Conservation (phyloP, 2,797 vertebrate genomes). For the Tangara arthus region DNA sequence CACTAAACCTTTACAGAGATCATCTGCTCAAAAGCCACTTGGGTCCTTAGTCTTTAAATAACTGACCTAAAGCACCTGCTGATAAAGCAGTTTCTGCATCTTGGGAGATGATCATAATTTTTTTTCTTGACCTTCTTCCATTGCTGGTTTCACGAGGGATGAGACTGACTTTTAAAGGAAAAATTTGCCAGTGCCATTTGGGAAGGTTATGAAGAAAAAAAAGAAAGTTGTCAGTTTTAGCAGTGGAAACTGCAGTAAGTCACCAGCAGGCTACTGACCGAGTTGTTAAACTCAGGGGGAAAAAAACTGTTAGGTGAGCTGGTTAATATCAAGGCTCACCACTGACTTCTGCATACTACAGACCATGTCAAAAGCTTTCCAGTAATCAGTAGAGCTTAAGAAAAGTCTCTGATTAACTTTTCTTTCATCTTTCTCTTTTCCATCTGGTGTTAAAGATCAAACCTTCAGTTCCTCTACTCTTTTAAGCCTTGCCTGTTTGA, state of each 20-base stretch:
- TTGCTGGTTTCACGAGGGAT: neutral
- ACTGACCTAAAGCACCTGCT: neutral
- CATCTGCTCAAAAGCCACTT: neutral
- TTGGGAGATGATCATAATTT: neutral
- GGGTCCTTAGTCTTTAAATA: neutral
- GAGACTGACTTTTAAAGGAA: conserved; percentile 17
- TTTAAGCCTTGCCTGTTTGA: conserved; percentile 64
- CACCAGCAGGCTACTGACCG: conserved; percentile 1
- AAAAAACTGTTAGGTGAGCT: conserved; percentile 38
- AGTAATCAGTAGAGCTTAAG: conserved; percentile 69
- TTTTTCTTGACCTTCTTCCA: neutral
- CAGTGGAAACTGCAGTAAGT: conserved; percentile 31
- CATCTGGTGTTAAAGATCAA: conserved; percentile 68
- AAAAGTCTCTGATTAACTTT: conserved; percentile 69
- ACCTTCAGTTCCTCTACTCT: conserved; percentile 62
- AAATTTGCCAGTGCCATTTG: neutral
- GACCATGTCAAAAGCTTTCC: conserved; percentile 64
- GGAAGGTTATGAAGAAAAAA: neutral
- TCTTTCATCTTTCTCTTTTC: conserved; percentile 70
- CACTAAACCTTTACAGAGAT: neutral
- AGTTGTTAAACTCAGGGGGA: neutral
- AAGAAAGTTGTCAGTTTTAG: conserved; percentile 35
- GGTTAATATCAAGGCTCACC: conserved; percentile 67
- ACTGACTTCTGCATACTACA: conserved; percentile 59
- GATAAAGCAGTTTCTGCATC: neutral